phyloP scores from a whole-genome alignment of 1,140 invertebrate species.

The Trialeurodes vaporariorum region DNA sequence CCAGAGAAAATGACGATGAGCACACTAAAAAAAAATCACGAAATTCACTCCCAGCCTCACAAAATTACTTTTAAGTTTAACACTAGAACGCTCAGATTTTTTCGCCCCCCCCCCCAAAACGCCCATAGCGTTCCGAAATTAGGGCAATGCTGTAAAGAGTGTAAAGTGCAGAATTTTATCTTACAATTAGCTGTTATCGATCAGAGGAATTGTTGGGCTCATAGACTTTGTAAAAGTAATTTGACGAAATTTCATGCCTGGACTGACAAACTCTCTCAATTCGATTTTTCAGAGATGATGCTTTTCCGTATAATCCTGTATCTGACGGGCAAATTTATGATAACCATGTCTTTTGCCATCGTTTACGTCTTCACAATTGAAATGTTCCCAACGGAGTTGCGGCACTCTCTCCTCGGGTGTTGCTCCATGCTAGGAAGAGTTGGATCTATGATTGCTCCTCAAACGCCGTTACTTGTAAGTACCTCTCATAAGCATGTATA shows the following conservation, averaged over 20 bases:
- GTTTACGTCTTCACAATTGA: slow-evolving; percentile 59
- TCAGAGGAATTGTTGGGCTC: not conserved
- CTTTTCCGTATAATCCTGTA: slow-evolving; percentile 35
- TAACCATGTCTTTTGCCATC: slow-evolving; percentile 53
- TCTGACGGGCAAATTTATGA: slow-evolving; percentile 59
- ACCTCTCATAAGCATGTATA: too few relatives aligned
- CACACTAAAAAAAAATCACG: too few relatives aligned
- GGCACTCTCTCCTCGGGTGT: slow-evolving; percentile 48
- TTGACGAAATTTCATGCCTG: not conserved
- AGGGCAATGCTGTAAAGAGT: too few relatives aligned
- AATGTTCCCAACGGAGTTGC: slow-evolving; percentile 54
- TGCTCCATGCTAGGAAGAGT: slow-evolving; percentile 59
- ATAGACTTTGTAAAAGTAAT: not conserved
- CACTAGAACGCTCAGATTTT: too few relatives aligned
- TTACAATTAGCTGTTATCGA: not conserved
- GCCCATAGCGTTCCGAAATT: too few relatives aligned
- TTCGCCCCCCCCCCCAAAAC: too few relatives aligned
- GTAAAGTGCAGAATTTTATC: too few relatives aligned
- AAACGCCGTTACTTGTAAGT: slow-evolving; percentile 50
- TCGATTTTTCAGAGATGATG: slow-evolving; percentile 14
- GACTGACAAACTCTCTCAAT: not conserved
- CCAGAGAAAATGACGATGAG: too few relatives aligned
- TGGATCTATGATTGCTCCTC: slow-evolving; percentile 50
- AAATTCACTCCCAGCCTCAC: too few relatives aligned
- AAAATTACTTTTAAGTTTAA: too few relatives aligned